These are phyloP conservation scores for Diaphora mendica DNA, from an alignment of 2,888 invertebrate species.

Conservation along the genomic window DNA sequence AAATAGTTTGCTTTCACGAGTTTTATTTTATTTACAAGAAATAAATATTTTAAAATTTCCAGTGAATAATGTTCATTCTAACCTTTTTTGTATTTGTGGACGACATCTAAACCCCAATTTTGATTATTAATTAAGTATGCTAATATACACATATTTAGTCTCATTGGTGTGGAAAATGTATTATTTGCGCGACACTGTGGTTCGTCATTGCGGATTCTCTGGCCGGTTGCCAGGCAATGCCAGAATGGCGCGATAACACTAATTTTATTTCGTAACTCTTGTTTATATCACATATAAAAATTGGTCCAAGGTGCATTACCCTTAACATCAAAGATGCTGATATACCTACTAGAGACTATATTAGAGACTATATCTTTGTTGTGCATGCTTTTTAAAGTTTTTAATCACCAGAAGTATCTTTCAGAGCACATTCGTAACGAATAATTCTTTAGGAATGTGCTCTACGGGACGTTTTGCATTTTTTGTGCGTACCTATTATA, in stretches of 20 bases:
- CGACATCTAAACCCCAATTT: background rate
- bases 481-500: too few species aligned
- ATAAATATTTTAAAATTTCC: conserved; percentile 8
- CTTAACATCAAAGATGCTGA: conserved; percentile 2
- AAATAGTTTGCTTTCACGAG: conserved; percentile 41
- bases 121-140: background rate
- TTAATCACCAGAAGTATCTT: too few species aligned
- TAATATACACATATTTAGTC: conserved; percentile 23
- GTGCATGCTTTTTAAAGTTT: background rate
- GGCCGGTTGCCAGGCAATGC: conserved; percentile 69
- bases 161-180: conserved; percentile 57
- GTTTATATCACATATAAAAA: conserved; percentile 77
- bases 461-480: too few species aligned
- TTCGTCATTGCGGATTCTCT: conserved; percentile 70
- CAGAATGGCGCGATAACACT: conserved; percentile 64
- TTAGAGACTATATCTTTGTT: background rate
- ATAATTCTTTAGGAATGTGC: background rate
- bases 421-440: background rate
- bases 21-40: conserved; percentile 21
- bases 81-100: background rate
- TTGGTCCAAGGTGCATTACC: conserved; percentile 69
- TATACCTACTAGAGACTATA: background rate
- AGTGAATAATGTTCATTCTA: background rate
- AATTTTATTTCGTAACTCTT: conserved; percentile 79
- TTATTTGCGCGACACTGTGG: conserved; percentile 68